These are phyloP conservation scores for Gymnocephalus cernua DNA, from an alignment of 2,113 vertebrate species.

Conservation along the genomic window DNA sequence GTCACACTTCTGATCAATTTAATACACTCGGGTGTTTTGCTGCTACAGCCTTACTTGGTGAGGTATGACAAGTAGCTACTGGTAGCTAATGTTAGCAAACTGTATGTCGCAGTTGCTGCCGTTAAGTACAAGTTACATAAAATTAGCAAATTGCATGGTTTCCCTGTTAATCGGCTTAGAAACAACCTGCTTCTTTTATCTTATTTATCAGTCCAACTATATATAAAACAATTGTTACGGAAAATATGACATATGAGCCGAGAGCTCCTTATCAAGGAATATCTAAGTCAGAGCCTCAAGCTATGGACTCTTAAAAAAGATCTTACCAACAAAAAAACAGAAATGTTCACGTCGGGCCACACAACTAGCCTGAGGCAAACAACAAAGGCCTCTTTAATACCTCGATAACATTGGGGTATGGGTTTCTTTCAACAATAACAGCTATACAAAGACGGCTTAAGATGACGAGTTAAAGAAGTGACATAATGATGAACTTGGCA, in stretches of 20 bases:
- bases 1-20: neutral
- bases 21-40: neutral
- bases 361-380: constrained; percentile 40
- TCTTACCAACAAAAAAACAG: constrained; percentile 10
- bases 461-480: neutral
- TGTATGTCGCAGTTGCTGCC: neutral
- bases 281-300: constrained; percentile 26
- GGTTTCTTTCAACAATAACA: constrained; percentile 17
- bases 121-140: neutral
- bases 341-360: constrained; percentile 19
- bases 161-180: neutral
- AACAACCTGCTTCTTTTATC: constrained; percentile 38
- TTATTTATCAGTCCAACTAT: constrained; percentile 14
- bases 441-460: neutral
- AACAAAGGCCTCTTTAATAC: constrained; percentile 37
- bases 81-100: neutral
- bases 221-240: neutral
- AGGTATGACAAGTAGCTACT: neutral
- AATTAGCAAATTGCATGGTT: neutral
- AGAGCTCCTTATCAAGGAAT: constrained; percentile 31
- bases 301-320: constrained; percentile 25
- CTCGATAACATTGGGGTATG: constrained; percentile 1
- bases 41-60: neutral
- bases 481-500: neutral
- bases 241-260: constrained; percentile 4